phyloP scores from a whole-genome alignment of 2,888 invertebrate species.

The Drosophila greeni region DNA sequence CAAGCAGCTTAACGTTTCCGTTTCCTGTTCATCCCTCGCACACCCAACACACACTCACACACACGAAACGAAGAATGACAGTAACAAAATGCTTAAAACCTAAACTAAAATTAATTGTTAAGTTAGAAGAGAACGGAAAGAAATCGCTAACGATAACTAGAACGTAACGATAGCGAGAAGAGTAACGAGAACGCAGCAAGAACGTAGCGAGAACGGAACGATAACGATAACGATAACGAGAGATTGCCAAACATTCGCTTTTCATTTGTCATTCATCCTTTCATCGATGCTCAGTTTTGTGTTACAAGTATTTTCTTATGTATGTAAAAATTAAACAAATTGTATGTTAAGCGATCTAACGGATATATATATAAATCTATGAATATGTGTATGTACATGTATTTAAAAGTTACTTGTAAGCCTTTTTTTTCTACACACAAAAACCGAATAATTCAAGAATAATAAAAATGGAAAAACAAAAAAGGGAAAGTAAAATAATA shows the following conservation, averaged over 20 bases:
- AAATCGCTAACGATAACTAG: neutral
- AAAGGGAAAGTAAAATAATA: conserved; percentile 23
- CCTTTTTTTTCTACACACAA: conserved; percentile 57
- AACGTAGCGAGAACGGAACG: neutral
- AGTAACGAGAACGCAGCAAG: neutral
- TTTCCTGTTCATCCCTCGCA: conserved; percentile 14
- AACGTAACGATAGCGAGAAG: neutral
- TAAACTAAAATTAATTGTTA: conserved; percentile 16
- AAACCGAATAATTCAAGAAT: conserved; percentile 44
- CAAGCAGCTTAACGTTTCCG: conserved; percentile 23
- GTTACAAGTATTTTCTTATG: conserved; percentile 39
- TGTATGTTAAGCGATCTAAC: conserved; percentile 57
- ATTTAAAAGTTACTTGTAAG: conserved; percentile 53
- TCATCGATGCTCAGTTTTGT: conserved; percentile 33
- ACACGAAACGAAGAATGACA: neutral
- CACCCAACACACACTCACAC: neutral
- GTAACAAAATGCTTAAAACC: conserved; percentile 5
- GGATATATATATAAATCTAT: conserved; percentile 53
- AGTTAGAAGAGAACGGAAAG: conserved; percentile 7
- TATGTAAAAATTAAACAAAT: conserved; percentile 54
- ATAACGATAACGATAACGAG: conserved; percentile 7
- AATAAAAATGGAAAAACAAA: conserved; percentile 35
- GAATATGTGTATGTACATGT: conserved; percentile 55
- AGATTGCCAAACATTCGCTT: conserved; percentile 32
- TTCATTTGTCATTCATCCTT: conserved; percentile 13